Conservation (phyloP, 2,113 vertebrate species). For the Pachycephala philippinensis region DNA sequence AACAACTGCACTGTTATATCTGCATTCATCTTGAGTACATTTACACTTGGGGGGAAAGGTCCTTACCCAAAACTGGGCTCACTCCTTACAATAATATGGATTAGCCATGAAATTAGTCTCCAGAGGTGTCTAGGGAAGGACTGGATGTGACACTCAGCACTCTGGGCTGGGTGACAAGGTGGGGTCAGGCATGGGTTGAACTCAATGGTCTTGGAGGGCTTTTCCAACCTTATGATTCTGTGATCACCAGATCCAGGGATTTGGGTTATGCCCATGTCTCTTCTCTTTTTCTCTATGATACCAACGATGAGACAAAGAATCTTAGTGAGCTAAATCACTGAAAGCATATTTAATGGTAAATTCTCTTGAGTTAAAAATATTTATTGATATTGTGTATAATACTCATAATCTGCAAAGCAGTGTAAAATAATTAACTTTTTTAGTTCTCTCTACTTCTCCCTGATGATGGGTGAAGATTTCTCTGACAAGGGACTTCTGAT, state of each 20-base stretch:
- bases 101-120: background rate
- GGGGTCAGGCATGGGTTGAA: background rate
- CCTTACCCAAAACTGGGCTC: background rate
- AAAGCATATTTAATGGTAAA: background rate
- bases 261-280: background rate
- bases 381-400: background rate
- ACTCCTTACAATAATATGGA: background rate
- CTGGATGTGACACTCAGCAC: background rate
- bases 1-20: background rate
- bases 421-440: background rate
- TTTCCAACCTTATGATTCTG: background rate
- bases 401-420: background rate
- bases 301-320: background rate
- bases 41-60: background rate
- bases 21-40: background rate
- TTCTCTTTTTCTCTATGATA: background rate
- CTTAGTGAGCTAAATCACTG: background rate
- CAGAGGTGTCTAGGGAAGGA: background rate
- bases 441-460: background rate
- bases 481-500: background rate
- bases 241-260: background rate
- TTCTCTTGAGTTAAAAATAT: background rate
- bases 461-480: background rate
- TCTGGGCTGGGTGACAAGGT: background rate
- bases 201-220: background rate